phyloP scores from a whole-genome alignment of 2,797 vertebrate genomes.

The Prionace glauca region DNA sequence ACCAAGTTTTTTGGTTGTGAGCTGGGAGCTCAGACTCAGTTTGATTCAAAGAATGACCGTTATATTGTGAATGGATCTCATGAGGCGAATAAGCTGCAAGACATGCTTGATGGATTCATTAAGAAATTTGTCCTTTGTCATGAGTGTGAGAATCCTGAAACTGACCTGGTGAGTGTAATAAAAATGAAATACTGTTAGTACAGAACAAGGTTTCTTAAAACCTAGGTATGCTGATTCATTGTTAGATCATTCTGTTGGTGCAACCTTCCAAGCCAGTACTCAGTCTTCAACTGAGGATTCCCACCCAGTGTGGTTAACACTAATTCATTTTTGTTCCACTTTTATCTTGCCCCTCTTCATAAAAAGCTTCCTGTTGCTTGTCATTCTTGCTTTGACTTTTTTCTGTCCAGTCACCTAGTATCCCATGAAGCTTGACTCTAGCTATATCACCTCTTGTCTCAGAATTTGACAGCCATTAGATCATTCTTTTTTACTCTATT shows the following conservation, averaged over 20 bases:
- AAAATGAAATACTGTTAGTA: neutral
- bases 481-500: no score
- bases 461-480: no score
- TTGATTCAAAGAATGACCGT: conserved; percentile 99
- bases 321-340: neutral
- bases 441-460: no score
- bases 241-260: neutral
- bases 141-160: conserved; percentile 99
- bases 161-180: conserved; percentile 78
- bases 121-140: conserved; percentile 99
- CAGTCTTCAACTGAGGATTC: neutral
- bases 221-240: no score
- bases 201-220: neutral
- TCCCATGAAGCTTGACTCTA: no score
- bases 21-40: conserved; percentile 99
- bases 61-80: conserved; percentile 99
- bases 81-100: conserved; percentile 99
- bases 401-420: no score
- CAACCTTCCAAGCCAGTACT: neutral
- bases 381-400: no score
- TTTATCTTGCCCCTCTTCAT: no score
- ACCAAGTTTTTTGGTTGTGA: conserved; percentile 99
- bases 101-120: conserved; percentile 99
- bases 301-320: neutral
- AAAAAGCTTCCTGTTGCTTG: no score